Conservation (phyloP, 2,888 invertebrate genomes). For the Clitarchus hookeri region DNA sequence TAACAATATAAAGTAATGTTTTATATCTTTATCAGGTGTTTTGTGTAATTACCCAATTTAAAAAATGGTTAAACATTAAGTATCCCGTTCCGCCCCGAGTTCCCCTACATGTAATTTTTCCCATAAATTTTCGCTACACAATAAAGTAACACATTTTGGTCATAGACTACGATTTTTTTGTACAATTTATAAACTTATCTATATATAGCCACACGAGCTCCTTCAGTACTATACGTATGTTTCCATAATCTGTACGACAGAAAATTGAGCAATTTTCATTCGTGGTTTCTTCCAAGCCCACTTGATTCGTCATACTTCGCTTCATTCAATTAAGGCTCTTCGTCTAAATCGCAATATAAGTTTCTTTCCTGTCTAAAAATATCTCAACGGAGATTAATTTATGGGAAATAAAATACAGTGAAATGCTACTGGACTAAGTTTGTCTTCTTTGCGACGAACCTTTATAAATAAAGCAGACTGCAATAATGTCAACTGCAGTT, state of each 20-base stretch:
- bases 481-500: not conserved
- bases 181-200: no score
- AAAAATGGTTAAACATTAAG: no score
- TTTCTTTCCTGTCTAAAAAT: not conserved
- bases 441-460: not conserved
- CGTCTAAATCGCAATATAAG: not conserved
- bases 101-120: no score
- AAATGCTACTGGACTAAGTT: not conserved
- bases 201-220: no score
- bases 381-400: not conserved
- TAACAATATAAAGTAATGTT: no score
- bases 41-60: no score
- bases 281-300: no score
- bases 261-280: not conserved
- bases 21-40: no score
- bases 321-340: not conserved
- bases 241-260: not conserved
- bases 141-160: no score
- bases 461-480: not conserved
- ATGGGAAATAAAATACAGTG: not conserved
- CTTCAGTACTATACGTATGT: not conserved
- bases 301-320: not conserved
- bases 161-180: no score
- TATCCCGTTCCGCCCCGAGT: no score
- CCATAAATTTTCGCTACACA: no score